Conservation (phyloP, 2,888 invertebrate species). For the Sycophila texana region DNA sequence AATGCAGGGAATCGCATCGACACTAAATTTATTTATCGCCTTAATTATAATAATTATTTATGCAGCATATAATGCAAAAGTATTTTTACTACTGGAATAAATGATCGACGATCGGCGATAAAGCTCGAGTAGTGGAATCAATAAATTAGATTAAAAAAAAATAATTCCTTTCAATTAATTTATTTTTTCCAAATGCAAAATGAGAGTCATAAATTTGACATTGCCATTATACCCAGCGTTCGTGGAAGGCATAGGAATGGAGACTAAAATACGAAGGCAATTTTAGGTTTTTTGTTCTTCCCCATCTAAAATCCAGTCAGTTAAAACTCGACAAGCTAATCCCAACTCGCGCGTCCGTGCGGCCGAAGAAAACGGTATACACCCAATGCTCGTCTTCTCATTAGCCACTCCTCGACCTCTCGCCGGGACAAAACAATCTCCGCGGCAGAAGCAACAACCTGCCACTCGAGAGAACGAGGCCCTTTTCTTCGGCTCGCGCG, state of each 20-base stretch:
- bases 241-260: no score
- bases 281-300: neutral
- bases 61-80: neutral
- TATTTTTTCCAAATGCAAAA: no score
- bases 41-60: neutral
- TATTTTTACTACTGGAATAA: neutral
- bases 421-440: constrained; percentile 66
- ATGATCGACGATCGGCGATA: no score
- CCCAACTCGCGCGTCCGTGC: constrained; percentile 15
- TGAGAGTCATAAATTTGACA: no score
- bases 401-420: constrained; percentile 59
- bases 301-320: neutral
- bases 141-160: no score
- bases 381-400: constrained; percentile 61
- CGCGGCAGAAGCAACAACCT: constrained; percentile 44
- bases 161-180: no score
- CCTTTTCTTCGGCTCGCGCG: constrained; percentile 64
- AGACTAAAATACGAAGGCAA: neutral
- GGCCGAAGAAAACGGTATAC: constrained; percentile 53
- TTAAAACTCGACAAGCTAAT: constrained; percentile 4
- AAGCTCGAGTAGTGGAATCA: no score
- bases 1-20: neutral
- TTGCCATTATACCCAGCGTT: no score
- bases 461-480: constrained; percentile 58
- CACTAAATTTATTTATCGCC: neutral